Conservation (phyloP, 2,888 invertebrate genomes). For the Timandra comae region DNA sequence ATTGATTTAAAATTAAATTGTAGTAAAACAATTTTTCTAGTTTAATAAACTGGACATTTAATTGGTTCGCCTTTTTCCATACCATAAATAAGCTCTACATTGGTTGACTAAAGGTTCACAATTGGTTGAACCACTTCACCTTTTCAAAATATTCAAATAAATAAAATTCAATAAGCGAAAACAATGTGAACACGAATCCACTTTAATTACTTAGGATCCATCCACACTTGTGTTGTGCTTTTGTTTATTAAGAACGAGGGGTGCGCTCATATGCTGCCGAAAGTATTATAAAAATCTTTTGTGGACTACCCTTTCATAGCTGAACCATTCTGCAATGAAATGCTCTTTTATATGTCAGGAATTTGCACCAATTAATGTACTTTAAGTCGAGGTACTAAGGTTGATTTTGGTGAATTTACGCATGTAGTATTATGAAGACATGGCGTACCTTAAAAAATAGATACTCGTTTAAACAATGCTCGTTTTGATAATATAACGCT, state of each 20-base stretch:
- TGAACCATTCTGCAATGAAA: constrained; percentile 48
- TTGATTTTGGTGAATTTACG: constrained; percentile 1
- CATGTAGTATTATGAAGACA: constrained; percentile 46
- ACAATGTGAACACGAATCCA: constrained; percentile 21
- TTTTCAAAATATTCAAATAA: constrained; percentile 14
- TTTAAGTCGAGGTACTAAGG: constrained; percentile 6
- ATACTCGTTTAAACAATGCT: constrained; percentile 56
- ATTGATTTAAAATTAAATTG: no score
- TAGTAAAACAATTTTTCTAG: no score
- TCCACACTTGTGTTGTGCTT: constrained; percentile 29
- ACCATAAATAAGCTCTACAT: no score
- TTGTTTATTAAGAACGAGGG: constrained; percentile 50
- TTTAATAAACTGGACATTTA: no score
- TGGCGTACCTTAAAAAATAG: constrained; percentile 47
- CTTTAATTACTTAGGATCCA: constrained; percentile 40
- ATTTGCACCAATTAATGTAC: constrained; percentile 5
- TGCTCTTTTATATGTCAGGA: constrained; percentile 64
- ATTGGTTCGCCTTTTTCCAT: no score
- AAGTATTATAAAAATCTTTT: constrained; percentile 70
- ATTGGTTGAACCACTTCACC: no score
- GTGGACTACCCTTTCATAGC: constrained; percentile 56
- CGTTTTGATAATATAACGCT: constrained; percentile 63
- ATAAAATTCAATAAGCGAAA: constrained; percentile 19
- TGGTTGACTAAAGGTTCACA: no score
- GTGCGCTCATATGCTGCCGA: constrained; percentile 48